A percentile compares a stretch with the other conserved stretches of the same genome.
These are phyloP conservation scores for Zapornia atra DNA, from an alignment of 2,113 vertebrate species.

Conservation along the genomic window DNA sequence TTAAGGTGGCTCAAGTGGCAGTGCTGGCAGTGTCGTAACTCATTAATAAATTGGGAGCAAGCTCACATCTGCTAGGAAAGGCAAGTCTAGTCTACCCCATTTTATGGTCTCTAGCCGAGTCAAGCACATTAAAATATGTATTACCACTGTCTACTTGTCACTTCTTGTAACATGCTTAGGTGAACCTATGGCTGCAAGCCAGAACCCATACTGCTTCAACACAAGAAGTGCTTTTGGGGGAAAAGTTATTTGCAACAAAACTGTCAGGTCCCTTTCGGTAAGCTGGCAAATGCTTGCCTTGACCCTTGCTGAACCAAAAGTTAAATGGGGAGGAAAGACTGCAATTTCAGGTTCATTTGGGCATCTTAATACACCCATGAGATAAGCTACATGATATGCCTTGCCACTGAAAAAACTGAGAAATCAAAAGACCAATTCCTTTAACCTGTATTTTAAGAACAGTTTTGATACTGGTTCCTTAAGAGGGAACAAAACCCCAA, in stretches of 20 bases:
- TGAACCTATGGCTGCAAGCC: slow-evolving; percentile 45
- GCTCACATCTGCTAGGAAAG: slow-evolving; percentile 10
- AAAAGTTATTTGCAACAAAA: slow-evolving; percentile 12
- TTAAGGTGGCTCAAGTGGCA: background rate
- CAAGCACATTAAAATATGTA: slow-evolving; percentile 41
- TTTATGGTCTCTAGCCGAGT: background rate
- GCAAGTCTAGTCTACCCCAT: background rate
- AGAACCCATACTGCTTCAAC: slow-evolving; percentile 18
- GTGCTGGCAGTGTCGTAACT: background rate
- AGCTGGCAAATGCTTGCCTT: slow-evolving; percentile 12
- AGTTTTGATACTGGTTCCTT: background rate
- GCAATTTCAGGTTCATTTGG: background rate
- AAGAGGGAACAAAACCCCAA: background rate
- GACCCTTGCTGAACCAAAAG: background rate
- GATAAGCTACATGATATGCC: background rate
- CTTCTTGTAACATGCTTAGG: slow-evolving; percentile 31
- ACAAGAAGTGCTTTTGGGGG: slow-evolving; percentile 12
- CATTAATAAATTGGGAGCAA: slow-evolving; percentile 59
- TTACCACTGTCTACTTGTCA: slow-evolving; percentile 53
- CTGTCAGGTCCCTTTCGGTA: background rate
- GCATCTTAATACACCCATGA: background rate
- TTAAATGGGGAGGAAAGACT: slow-evolving; percentile 3
- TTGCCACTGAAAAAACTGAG: background rate
- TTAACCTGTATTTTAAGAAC: background rate
- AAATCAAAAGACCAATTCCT: background rate